These are phyloP conservation scores for Aptenodytes forsteri DNA, from an alignment of 2,113 vertebrate species.

Conservation along the genomic window DNA sequence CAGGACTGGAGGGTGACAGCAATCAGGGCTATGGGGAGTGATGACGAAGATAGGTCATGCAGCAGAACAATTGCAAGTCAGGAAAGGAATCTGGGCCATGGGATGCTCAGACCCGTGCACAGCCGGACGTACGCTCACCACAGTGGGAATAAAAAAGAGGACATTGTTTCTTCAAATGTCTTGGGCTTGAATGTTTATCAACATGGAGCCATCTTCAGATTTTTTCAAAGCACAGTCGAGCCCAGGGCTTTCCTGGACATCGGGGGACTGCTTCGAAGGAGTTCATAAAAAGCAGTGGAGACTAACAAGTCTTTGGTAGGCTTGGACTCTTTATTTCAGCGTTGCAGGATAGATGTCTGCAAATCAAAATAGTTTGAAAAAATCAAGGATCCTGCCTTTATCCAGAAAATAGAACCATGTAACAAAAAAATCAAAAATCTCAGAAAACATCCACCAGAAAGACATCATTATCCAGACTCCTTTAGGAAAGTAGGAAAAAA, in stretches of 20 bases:
- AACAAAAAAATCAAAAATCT: neutral
- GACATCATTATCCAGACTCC: neutral
- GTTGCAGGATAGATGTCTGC: neutral
- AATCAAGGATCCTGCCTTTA: neutral
- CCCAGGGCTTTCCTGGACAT: neutral
- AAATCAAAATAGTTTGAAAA: neutral
- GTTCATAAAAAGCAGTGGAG: neutral
- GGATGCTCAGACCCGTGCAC: neutral
- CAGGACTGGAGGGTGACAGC: neutral
- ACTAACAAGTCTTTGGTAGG: neutral
- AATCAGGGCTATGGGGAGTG: neutral
- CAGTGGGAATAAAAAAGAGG: slow-evolving; percentile 5
- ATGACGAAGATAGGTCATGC: slow-evolving; percentile 22
- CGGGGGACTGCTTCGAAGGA: neutral
- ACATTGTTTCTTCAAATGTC: slow-evolving; percentile 20
- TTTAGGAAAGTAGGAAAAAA: neutral
- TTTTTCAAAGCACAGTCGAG: neutral
- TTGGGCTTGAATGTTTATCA: neutral
- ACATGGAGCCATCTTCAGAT: neutral
- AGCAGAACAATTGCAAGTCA: slow-evolving; percentile 41
- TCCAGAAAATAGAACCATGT: neutral
- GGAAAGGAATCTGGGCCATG: slow-evolving; percentile 50
- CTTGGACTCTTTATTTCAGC: neutral
- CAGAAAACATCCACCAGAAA: neutral
- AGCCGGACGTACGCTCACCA: neutral